phyloP scores from a whole-genome alignment of 2,797 vertebrate species.

The Alcedo quadribrachys region DNA sequence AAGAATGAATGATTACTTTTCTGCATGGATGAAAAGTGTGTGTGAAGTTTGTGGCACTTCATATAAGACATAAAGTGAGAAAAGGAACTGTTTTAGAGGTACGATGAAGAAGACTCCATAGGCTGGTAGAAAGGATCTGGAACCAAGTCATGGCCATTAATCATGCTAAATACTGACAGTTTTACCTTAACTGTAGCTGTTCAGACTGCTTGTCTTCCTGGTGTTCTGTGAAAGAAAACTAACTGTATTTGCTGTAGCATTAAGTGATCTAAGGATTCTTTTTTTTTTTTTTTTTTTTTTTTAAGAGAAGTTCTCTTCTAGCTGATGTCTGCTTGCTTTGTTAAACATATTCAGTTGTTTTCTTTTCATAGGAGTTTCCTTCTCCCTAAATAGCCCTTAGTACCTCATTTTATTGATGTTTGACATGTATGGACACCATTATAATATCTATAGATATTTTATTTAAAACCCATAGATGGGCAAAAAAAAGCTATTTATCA shows the following conservation, averaged over 20 bases:
- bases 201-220: background rate
- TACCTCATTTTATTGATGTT: background rate
- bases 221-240: background rate
- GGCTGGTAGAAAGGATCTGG: background rate
- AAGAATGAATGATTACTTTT: background rate
- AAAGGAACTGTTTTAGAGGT: background rate
- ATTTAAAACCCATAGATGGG: background rate
- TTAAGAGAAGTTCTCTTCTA: background rate
- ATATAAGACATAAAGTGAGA: background rate
- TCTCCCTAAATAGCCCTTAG: background rate
- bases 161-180: background rate
- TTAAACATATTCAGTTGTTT: background rate
- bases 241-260: background rate
- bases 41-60: background rate
- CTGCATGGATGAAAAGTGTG: background rate
- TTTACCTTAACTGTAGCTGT: background rate
- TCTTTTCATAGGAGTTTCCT: background rate
- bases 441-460: background rate
- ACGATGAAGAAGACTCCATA: background rate
- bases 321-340: background rate
- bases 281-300: background rate
- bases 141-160: background rate
- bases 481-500: background rate
- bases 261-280: background rate
- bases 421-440: fast-evolving